Percentiles rank a stretch among this genome's conserved stretches.
Conservation (phyloP, 1,140 invertebrate genomes). For the Philopotamus ludificatus region DNA sequence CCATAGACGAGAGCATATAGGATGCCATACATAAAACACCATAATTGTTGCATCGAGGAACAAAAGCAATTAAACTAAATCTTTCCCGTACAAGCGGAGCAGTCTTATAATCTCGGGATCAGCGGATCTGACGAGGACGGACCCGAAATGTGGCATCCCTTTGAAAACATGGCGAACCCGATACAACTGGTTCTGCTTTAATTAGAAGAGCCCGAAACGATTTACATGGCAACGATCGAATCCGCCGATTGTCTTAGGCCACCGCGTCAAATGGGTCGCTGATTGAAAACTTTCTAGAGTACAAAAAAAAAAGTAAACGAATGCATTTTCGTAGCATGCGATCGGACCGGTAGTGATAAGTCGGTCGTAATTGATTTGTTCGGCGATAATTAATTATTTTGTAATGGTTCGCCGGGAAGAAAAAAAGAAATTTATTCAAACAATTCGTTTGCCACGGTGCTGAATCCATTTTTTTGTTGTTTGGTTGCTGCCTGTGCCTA, state of each 20-base stretch:
- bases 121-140: constrained; percentile 14
- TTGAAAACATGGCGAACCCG: not conserved
- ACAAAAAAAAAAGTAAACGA: too few relatives aligned
- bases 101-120: constrained; percentile 16
- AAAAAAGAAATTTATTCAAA: not conserved
- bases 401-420: too few relatives aligned
- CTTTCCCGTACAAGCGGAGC: constrained; percentile 14
- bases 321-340: not conserved
- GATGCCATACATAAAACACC: too few relatives aligned
- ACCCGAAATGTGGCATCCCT: constrained; percentile 13
- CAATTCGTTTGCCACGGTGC: not conserved
- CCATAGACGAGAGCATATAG: not conserved
- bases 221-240: too few relatives aligned
- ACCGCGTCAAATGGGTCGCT: too few relatives aligned
- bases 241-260: too few relatives aligned
- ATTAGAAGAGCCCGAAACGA: not conserved
- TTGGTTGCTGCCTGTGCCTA: not conserved
- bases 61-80: not conserved
- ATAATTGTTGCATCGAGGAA: not conserved
- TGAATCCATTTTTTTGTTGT: constrained; percentile 2
- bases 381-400: constrained; percentile 25
- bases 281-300: too few relatives aligned
- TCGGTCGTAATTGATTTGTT: constrained; percentile 26
- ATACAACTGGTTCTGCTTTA: not conserved
- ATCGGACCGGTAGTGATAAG: not conserved